phyloP scores from a whole-genome alignment of 2,888 invertebrate genomes.

The Rhodophaea formosa region DNA sequence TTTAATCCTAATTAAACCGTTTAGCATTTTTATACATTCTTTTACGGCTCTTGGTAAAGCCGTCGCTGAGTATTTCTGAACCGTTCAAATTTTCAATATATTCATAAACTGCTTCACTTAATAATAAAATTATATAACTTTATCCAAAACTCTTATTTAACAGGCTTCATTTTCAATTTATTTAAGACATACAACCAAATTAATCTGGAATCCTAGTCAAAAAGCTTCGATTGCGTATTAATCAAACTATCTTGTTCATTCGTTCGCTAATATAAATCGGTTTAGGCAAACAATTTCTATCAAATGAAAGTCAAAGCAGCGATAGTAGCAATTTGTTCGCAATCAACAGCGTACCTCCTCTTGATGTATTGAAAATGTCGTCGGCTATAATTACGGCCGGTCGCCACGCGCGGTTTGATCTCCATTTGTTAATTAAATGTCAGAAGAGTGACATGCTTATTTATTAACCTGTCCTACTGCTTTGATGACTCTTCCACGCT shows the following conservation, averaged over 20 bases:
- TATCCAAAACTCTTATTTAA: background rate
- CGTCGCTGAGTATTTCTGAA: background rate
- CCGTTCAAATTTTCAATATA: background rate
- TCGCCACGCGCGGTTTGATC: background rate
- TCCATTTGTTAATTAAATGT: too few species aligned
- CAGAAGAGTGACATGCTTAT: too few species aligned
- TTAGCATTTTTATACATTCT: constrained; percentile 15
- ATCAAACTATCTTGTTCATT: background rate
- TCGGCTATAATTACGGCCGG: background rate
- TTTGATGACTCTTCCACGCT: too few species aligned
- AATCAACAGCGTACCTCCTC: background rate
- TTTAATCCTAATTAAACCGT: constrained; percentile 18
- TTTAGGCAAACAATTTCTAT: background rate
- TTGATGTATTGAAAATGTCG: background rate
- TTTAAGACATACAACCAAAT: background rate
- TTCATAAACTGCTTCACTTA: background rate
- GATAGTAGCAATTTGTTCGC: background rate
- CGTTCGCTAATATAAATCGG: background rate
- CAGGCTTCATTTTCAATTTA: background rate
- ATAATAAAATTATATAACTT: background rate
- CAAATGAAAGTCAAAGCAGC: background rate
- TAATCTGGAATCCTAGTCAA: background rate
- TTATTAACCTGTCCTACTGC: too few species aligned
- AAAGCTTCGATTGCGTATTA: background rate
- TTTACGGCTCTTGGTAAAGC: background rate